phyloP scores from a whole-genome alignment of 2,113 vertebrate species.

The Ictidomys tridecemlineatus region DNA sequence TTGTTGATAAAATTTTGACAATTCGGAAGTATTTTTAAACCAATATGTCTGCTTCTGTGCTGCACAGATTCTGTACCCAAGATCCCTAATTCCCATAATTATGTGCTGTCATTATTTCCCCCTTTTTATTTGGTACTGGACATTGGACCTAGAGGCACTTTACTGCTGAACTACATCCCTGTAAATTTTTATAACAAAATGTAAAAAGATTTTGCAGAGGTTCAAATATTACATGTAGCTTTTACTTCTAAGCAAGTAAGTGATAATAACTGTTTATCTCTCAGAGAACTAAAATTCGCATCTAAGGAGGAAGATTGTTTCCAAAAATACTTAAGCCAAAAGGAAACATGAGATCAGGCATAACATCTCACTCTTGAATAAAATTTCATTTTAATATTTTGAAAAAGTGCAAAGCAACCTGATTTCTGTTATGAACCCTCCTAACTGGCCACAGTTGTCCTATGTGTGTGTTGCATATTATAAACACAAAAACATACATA shows the following conservation, averaged over 20 bases:
- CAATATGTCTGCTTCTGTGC: background rate
- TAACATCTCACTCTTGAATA: background rate
- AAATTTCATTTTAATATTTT: conserved; percentile 47
- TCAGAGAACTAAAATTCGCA: conserved; percentile 51
- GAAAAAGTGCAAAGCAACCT: background rate
- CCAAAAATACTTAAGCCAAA: conserved; percentile 41
- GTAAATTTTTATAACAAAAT: background rate
- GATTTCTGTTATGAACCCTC: background rate
- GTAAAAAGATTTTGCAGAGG: background rate
- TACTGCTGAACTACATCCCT: background rate
- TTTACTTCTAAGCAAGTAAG: background rate
- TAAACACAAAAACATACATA: background rate
- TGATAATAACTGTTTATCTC: background rate
- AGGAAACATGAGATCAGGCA: background rate
- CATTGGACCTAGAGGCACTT: too few relatives aligned
- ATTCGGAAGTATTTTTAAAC: conserved; percentile 14
- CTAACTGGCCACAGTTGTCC: background rate
- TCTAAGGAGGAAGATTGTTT: background rate
- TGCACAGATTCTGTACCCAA: background rate
- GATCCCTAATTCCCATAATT: background rate
- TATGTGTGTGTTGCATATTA: background rate
- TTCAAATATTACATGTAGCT: background rate
- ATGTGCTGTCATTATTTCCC: background rate
- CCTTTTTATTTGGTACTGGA: too few relatives aligned
- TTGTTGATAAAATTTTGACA: conserved; percentile 16